Conservation (phyloP, 2,113 vertebrate species). For the Balaeniceps rex region DNA sequence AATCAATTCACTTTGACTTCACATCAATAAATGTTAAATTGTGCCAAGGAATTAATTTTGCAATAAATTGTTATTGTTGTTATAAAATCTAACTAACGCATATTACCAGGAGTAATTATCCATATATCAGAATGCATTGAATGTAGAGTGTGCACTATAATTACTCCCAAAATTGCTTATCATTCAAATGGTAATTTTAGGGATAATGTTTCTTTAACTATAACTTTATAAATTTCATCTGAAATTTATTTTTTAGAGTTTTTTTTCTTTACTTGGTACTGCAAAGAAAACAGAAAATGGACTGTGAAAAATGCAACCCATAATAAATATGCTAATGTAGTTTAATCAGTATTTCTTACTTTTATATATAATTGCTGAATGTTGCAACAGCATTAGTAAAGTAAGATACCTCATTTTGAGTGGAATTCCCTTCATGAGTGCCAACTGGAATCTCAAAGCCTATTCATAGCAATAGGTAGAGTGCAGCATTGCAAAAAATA, state of each 20-base stretch:
- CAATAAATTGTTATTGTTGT: constrained; percentile 81
- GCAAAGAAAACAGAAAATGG: constrained; percentile 1
- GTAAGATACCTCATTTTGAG: background rate
- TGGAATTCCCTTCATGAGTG: background rate
- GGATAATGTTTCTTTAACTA: constrained; percentile 71
- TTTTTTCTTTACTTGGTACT: background rate
- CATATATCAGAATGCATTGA: constrained; percentile 83
- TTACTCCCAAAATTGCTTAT: constrained; percentile 78
- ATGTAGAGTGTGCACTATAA: constrained; percentile 74
- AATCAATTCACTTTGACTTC: constrained; percentile 77
- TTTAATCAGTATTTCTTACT: background rate
- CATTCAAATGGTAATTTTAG: constrained; percentile 84
- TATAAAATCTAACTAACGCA: constrained; percentile 78
- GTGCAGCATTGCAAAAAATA: background rate
- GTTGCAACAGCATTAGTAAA: background rate
- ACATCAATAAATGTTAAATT: constrained; percentile 81
- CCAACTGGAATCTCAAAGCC: background rate
- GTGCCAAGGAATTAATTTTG: constrained; percentile 83
- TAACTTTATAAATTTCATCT: constrained; percentile 67
- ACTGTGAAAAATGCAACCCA: background rate
- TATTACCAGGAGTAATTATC: constrained; percentile 81
- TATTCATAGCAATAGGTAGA: background rate
- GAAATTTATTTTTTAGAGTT: constrained; percentile 24
- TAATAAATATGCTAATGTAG: background rate
- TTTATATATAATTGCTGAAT: background rate